These are phyloP conservation scores for Sepiola atlantica DNA, from an alignment of 2,888 invertebrate species.

Conservation along the genomic window DNA sequence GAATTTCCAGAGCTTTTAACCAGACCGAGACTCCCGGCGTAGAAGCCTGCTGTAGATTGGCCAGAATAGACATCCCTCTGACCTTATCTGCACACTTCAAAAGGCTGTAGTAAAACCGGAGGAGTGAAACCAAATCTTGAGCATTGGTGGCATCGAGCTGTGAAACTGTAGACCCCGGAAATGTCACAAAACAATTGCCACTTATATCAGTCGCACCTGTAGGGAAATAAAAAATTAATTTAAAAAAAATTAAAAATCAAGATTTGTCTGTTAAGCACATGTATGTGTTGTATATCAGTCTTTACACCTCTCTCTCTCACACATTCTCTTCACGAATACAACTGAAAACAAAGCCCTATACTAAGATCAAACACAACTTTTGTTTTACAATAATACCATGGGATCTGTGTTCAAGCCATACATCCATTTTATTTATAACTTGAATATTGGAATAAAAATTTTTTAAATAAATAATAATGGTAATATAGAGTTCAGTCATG, in stretches of 20 bases:
- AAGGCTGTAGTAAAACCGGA: constrained; percentile 51
- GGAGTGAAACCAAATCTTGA: constrained; percentile 50
- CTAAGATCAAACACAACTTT: too few relatives aligned
- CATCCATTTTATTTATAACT: too few relatives aligned
- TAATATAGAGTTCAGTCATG: too few relatives aligned
- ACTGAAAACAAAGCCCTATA: too few relatives aligned
- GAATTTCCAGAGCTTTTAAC: constrained; percentile 57
- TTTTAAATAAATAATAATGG: too few relatives aligned
- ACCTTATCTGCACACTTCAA: constrained; percentile 50
- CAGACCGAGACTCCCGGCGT: constrained; percentile 55
- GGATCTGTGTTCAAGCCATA: too few relatives aligned
- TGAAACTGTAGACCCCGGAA: constrained; percentile 51
- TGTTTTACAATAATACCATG: too few relatives aligned
- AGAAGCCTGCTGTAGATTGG: constrained; percentile 58
- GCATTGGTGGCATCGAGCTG: constrained; percentile 48
- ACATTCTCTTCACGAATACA: too few relatives aligned
- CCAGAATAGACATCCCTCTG: constrained; percentile 56
- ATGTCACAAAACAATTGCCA: constrained; percentile 54
- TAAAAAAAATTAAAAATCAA: background rate
- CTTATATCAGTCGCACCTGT: constrained; percentile 54
- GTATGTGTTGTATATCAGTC: too few relatives aligned
- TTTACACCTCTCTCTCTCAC: too few relatives aligned
- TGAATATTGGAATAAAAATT: too few relatives aligned
- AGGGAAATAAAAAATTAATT: constrained; percentile 32
- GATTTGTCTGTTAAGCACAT: too few relatives aligned